A percentile compares a stretch with the other conserved stretches of the same genome.
phyloP scores from a whole-genome alignment of 2,797 vertebrate genomes.

The Morelia viridis region DNA sequence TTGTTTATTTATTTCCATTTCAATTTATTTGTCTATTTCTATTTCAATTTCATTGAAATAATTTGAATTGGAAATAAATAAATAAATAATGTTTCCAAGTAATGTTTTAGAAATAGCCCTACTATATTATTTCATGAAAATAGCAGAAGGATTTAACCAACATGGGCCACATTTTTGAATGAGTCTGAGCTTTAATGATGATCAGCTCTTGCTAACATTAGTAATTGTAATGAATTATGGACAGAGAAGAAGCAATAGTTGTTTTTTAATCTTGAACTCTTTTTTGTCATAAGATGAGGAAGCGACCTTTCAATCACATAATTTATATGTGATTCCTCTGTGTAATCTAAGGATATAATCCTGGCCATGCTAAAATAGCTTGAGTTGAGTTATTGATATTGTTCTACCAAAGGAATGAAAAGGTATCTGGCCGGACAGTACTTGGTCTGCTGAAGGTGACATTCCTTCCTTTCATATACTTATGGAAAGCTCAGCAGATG shows the following conservation, averaged over 20 bases:
- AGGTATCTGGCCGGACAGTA: background rate
- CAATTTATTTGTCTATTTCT: no score
- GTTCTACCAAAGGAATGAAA: background rate
- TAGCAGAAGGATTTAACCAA: background rate
- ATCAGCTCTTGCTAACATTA: no score
- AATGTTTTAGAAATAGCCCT: no score
- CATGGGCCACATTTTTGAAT: background rate
- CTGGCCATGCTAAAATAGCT: background rate
- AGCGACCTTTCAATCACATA: background rate
- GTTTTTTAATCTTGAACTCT: background rate
- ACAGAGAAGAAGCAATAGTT: background rate
- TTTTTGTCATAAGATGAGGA: background rate
- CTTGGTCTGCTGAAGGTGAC: background rate
- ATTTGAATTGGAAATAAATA: no score
- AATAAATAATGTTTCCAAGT: no score
- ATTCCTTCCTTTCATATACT: background rate
- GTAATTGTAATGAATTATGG: background rate
- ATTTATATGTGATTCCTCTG: background rate
- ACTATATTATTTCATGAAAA: background rate
- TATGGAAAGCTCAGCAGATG: background rate
- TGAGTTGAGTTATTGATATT: no score
- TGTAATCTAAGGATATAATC: background rate
- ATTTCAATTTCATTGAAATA: no score
- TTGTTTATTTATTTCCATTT: no score
- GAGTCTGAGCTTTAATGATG: no score